phyloP scores from a whole-genome alignment of 2,797 vertebrate genomes.

The Schizopygopsis pylzovi region DNA sequence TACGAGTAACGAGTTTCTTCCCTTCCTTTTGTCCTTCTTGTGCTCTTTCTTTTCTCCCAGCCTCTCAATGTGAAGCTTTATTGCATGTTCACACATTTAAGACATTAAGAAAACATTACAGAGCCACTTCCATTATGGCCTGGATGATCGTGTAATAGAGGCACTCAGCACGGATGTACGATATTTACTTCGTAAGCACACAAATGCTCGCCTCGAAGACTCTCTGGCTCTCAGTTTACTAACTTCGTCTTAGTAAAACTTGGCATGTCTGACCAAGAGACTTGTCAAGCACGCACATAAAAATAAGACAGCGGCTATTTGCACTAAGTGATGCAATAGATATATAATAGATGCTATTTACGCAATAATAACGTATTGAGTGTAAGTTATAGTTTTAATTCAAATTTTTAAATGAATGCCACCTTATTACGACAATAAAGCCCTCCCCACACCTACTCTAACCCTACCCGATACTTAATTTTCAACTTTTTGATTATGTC shows the following conservation, averaged over 20 bases:
- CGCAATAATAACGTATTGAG: too few relatives aligned
- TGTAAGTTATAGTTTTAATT: too few relatives aligned
- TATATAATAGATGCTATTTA: too few relatives aligned
- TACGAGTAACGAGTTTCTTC: not conserved
- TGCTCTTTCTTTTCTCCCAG: not conserved
- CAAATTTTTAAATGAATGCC: too few relatives aligned
- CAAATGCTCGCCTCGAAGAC: slow-evolving; percentile 26
- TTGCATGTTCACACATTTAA: slow-evolving; percentile 28
- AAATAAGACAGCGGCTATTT: not conserved
- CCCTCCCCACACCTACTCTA: too few relatives aligned
- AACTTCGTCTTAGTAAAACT: slow-evolving; percentile 4
- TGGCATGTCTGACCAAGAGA: slow-evolving; percentile 12
- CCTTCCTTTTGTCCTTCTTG: not conserved
- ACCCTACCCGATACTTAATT: too few relatives aligned
- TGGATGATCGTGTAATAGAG: not conserved
- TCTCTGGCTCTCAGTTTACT: not conserved
- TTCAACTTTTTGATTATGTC: too few relatives aligned
- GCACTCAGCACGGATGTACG: not conserved
- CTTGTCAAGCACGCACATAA: slow-evolving; percentile 1
- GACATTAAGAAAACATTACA: slow-evolving; percentile 19
- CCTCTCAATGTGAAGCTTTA: not conserved
- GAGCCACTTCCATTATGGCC: slow-evolving; percentile 7
- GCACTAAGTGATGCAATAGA: too few relatives aligned
- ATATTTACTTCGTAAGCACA: not conserved
- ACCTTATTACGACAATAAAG: too few relatives aligned